phyloP scores from a whole-genome alignment of 1,140 invertebrate genomes.

The Bombus sibiricus region DNA sequence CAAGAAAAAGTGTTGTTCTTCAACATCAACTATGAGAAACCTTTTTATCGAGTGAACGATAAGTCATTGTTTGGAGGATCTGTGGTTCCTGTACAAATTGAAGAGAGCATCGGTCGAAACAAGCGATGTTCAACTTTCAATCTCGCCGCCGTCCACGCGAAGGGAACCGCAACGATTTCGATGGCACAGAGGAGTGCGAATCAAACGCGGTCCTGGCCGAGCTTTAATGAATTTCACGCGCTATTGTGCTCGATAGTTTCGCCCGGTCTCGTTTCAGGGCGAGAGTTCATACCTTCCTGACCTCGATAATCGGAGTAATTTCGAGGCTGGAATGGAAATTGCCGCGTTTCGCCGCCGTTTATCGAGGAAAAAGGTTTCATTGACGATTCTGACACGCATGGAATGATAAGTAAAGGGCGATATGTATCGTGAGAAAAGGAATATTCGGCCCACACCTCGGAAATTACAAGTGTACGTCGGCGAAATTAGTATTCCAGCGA shows the following conservation, averaged over 20 bases:
- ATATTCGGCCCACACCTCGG: not conserved
- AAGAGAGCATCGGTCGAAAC: not conserved
- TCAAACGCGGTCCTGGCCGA: not conserved
- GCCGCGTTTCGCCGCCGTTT: not conserved
- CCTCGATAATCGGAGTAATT: not conserved
- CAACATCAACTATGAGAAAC: not conserved
- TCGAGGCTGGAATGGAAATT: constrained; percentile 7
- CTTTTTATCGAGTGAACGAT: too few relatives aligned
- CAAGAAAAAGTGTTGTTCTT: not conserved
- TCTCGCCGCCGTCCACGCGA: not conserved
- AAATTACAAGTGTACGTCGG: constrained; percentile 48
- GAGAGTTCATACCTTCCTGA: not conserved
- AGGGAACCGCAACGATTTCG: constrained; percentile 33
- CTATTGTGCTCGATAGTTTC: constrained; percentile 7
- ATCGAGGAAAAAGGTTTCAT: not conserved
- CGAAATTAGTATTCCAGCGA: constrained; percentile 65
- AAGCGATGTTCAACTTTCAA: constrained; percentile 22
- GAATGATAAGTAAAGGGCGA: too few relatives aligned
- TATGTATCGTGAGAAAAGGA: too few relatives aligned
- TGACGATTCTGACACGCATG: not conserved
- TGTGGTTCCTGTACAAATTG: not conserved
- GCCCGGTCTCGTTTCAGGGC: not conserved
- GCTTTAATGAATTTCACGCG: constrained; percentile 46
- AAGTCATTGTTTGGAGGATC: not conserved
- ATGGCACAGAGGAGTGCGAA: not conserved